Evolutionary conservation across 1,140 invertebrate genomes (phyloP), one percentile per base, ranked within the genome.

Genomic region (Neodiprion lecontei): DNA sequence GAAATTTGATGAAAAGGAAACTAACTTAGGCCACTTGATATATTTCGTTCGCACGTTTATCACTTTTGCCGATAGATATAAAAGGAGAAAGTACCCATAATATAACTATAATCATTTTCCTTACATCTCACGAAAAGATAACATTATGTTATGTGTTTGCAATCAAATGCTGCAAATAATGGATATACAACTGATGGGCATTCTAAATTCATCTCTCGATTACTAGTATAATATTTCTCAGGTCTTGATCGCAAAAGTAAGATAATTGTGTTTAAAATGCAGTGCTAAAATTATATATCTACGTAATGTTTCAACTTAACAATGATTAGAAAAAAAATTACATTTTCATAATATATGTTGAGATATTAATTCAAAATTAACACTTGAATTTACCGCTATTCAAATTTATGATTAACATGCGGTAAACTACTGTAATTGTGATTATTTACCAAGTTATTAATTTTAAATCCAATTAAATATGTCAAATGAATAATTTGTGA

Each of bases 1-100:
- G 70, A 74, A 76, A 73, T 17, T 73, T 61, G 53, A 40, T 40
- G 28, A 40, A 40, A 40, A 40, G 5, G 28, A 61, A 61, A 61
- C 53, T 40, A 17, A 14, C 11, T 61, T 61, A 17, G 11, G 53
- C 53, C 53, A 61, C n/a, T 61, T 17, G 53, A 61, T 4, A 61
- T 61, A 61, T 5, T 61, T 61, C 53, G 53, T 61, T 8, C n/a
- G 8, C 4, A 61, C 53, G 53, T 14, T 12, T 7, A 8, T 9
- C 53, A 61, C 53, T 61, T 61, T 61, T 61, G 3, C 53, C n/a
- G 9, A 14, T 17, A 9, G n/a, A 61, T 61, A 61, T 61, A 61
- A 61, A 61, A 14, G 53, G 53, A 61, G 53, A 61, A 61, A 5
- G 28, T 40, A 40, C 2, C 28, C n/a, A 61, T 17, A 61, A 61